phyloP scores from a whole-genome alignment of 2,113 vertebrate species.

The western clawed frog (Xenopus tropicalis) region DNA sequence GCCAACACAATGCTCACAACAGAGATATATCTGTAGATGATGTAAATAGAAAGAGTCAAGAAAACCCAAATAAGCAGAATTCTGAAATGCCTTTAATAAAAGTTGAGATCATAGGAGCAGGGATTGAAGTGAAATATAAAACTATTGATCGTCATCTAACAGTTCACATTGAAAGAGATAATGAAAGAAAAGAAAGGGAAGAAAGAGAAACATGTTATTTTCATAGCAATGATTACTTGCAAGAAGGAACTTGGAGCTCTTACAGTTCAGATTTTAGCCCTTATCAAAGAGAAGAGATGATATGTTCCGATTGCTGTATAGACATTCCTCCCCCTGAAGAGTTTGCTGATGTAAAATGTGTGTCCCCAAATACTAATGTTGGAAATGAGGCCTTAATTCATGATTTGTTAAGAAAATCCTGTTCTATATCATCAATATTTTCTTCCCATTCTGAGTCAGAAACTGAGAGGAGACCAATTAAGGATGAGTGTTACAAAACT shows the following conservation, averaged over 20 bases:
- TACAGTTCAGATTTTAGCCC: slow-evolving; percentile 46
- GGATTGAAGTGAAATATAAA: slow-evolving; percentile 52
- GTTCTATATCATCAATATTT: slow-evolving; percentile 22
- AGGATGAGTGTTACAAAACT: slow-evolving; percentile 2
- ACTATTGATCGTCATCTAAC: slow-evolving; percentile 51
- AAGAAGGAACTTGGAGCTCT: slow-evolving; percentile 47
- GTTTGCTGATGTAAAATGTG: slow-evolving; percentile 58
- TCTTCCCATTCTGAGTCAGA: slow-evolving; percentile 15
- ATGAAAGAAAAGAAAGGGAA: slow-evolving; percentile 32
- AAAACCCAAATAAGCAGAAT: slow-evolving; percentile 31
- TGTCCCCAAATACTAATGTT: slow-evolving; percentile 49
- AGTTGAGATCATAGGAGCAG: slow-evolving; percentile 55
- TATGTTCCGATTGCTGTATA: slow-evolving; percentile 40
- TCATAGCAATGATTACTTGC: slow-evolving; percentile 50
- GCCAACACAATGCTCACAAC: slow-evolving; percentile 28
- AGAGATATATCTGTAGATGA: slow-evolving; percentile 32
- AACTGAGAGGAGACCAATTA: slow-evolving; percentile 44
- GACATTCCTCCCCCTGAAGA: slow-evolving; percentile 61
- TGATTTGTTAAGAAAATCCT: slow-evolving; percentile 42
- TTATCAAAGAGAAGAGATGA: slow-evolving; percentile 42
- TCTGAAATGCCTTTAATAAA: slow-evolving; percentile 51
- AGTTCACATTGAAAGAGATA: slow-evolving; percentile 54
- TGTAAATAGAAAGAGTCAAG: slow-evolving; percentile 6
- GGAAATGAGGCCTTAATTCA: slow-evolving; percentile 51
- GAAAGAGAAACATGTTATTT: slow-evolving; percentile 25